phyloP scores from a whole-genome alignment of 23 tunicate genomes.

The Styela plicata region DNA sequence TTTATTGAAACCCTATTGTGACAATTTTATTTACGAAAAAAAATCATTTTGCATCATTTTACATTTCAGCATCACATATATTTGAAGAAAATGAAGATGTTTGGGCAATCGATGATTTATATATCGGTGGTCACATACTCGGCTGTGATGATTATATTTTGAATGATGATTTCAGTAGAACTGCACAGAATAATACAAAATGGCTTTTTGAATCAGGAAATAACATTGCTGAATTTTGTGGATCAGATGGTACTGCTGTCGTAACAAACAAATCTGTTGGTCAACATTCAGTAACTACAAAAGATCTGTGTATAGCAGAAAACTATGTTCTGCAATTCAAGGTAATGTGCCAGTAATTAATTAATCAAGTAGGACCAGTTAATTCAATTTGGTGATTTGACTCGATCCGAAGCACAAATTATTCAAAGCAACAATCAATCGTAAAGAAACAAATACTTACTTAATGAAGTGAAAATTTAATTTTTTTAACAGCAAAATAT shows the following conservation, averaged over 20 bases:
- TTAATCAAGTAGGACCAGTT: too few relatives aligned
- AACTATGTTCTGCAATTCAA: constrained; percentile 75
- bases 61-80: background rate
- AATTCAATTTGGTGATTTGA: too few relatives aligned
- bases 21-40: too few relatives aligned
- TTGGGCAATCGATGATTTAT: constrained; percentile 73
- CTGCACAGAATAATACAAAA: constrained; percentile 6
- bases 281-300: constrained; percentile 43
- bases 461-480: too few relatives aligned
- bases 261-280: constrained; percentile 22
- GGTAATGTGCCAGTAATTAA: too few relatives aligned
- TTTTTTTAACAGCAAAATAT: too few relatives aligned
- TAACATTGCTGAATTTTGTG: constrained; percentile 13
- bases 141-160: constrained; percentile 34
- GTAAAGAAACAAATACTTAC: too few relatives aligned
- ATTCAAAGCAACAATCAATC: too few relatives aligned
- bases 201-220: constrained; percentile 50
- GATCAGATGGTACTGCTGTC: constrained; percentile 6
- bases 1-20: too few relatives aligned
- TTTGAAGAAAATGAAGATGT: constrained; percentile 33
- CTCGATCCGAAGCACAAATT: too few relatives aligned
- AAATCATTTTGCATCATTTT: too few relatives aligned
- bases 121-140: constrained; percentile 55
- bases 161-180: constrained; percentile 20
- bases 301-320: constrained; percentile 57